phyloP scores from a whole-genome alignment of 2,797 vertebrate genomes.

The Acrossocheilus wenchowensis region DNA sequence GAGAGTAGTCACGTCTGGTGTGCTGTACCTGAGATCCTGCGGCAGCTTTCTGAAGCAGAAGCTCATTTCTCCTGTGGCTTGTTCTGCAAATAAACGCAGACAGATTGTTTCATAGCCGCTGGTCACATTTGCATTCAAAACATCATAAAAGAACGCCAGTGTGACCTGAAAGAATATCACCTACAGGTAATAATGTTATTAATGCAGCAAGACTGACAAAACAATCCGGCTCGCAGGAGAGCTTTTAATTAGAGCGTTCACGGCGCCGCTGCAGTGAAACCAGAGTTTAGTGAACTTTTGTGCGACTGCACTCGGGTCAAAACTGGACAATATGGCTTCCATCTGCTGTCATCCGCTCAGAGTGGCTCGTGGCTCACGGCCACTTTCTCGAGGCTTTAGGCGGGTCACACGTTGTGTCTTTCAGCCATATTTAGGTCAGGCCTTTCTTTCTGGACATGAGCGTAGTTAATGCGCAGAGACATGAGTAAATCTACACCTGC shows the following conservation, averaged over 20 bases:
- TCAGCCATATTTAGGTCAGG: slow-evolving; percentile 99
- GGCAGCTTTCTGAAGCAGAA: slow-evolving; percentile 63
- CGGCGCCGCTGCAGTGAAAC: slow-evolving; percentile 46
- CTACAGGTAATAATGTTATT: slow-evolving; percentile 12
- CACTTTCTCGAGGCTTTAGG: slow-evolving; percentile 77
- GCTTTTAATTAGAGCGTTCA: slow-evolving; percentile 29
- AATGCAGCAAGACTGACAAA: background rate
- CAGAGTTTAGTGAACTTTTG: slow-evolving; percentile 88
- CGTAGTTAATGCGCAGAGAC: slow-evolving; percentile 82
- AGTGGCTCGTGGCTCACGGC: slow-evolving; percentile 77
- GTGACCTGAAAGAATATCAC: slow-evolving; percentile 7
- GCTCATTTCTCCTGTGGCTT: slow-evolving; percentile 68
- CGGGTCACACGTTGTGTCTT: slow-evolving; percentile 97
- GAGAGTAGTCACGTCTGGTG: background rate
- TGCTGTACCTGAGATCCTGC: slow-evolving; percentile 72
- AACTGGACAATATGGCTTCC: slow-evolving; percentile 96
- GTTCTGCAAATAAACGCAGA: slow-evolving; percentile 75
- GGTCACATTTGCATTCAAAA: slow-evolving; percentile 71
- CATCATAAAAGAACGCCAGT: background rate
- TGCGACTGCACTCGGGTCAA: slow-evolving; percentile 93
- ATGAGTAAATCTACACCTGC: slow-evolving; percentile 67
- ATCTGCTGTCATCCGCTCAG: slow-evolving; percentile 94
- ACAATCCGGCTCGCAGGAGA: background rate
- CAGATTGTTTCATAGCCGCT: slow-evolving; percentile 73
- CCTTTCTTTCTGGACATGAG: slow-evolving; percentile 82